A percentile compares a stretch with the other conserved stretches of the same genome.
phyloP scores from a whole-genome alignment of 1,140 invertebrate species.

The Eueides isabella region DNA sequence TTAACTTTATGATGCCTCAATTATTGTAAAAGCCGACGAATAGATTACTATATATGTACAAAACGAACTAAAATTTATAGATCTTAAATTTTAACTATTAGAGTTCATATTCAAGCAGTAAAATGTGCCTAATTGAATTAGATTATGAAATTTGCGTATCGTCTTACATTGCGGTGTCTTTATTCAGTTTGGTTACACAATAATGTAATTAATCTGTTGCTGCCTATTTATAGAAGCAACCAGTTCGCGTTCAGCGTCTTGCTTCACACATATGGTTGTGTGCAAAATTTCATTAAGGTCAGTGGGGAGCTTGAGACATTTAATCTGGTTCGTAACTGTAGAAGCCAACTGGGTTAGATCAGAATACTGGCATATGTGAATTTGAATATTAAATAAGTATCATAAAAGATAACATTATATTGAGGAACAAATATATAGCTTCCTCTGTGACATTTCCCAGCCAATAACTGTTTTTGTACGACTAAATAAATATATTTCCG shows the following conservation, averaged over 20 bases:
- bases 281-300: conserved; percentile 41
- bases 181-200: conserved; percentile 29
- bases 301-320: conserved; percentile 34
- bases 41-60: conserved; percentile 28
- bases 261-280: conserved; percentile 29
- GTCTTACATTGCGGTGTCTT: conserved; percentile 9
- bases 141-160: conserved; percentile 31
- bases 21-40: conserved; percentile 44
- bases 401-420: conserved; percentile 40
- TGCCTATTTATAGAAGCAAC: conserved; percentile 30
- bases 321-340: conserved; percentile 40
- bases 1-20: conserved; percentile 49
- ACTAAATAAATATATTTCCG: conserved; percentile 20
- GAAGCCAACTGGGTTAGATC: conserved; percentile 36
- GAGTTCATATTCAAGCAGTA: not conserved
- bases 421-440: conserved; percentile 28
- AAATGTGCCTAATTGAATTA: not conserved
- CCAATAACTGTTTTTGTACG: conserved; percentile 35
- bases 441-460: conserved; percentile 44
- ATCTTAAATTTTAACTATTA: conserved; percentile 6
- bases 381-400: conserved; percentile 39
- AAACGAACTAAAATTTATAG: not conserved
- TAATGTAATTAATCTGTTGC: conserved; percentile 25
- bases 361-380: conserved; percentile 38
- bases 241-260: conserved; percentile 19